phyloP scores from a whole-genome alignment of 2,888 invertebrate genomes.

The Axea sp. region DNA sequence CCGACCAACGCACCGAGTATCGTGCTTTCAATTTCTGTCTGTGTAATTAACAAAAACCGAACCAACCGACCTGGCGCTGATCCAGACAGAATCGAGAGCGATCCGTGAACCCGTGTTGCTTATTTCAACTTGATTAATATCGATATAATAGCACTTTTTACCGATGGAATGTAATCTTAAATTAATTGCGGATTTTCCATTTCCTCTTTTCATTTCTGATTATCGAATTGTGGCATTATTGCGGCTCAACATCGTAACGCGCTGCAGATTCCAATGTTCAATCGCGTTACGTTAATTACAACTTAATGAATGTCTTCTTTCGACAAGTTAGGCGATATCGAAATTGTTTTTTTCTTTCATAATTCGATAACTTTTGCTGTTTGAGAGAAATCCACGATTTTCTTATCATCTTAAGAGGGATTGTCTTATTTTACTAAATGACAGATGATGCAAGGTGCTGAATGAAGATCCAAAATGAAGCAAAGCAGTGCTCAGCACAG shows the following conservation, averaged over 20 bases:
- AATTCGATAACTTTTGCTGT: no score
- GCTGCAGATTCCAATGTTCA: slow-evolving; percentile 5
- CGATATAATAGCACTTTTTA: slow-evolving; percentile 8
- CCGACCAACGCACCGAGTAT: no score
- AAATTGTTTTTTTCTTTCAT: neutral
- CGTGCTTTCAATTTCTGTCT: no score
- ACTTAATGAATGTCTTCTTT: slow-evolving; percentile 1
- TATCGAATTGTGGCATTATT: neutral
- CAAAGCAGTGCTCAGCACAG: no score
- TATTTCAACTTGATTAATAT: neutral
- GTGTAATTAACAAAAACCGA: no score
- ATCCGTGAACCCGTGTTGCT: neutral
- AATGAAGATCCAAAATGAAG: no score
- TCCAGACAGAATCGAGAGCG: no score
- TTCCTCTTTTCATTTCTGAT: slow-evolving; percentile 9
- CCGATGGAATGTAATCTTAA: slow-evolving; percentile 7
- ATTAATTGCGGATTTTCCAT: slow-evolving; percentile 12
- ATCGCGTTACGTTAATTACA: slow-evolving; percentile 12
- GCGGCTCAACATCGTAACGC: neutral
- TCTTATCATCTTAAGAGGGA: no score
- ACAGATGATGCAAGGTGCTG: no score
- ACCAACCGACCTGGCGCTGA: no score
- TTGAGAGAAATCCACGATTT: no score
- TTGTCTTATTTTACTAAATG: no score
- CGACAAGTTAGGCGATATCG: neutral